Evolutionary conservation across 30 jellyfish, hydroid and myxozoan genomes (phyloP).

Genomic region (Nemopilema nomurai): DNA sequence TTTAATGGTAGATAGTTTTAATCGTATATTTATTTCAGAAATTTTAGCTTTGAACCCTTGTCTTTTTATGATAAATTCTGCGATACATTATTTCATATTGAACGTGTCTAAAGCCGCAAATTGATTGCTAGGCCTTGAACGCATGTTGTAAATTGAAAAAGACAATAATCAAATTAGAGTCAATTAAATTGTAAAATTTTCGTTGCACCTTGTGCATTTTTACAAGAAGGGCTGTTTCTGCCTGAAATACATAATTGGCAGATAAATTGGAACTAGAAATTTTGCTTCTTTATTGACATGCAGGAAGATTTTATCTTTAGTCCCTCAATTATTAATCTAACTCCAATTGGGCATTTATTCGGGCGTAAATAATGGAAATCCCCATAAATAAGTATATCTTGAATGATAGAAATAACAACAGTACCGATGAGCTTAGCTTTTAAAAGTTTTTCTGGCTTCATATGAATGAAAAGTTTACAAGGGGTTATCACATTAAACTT

Average conservation of each 20-base stretch:
- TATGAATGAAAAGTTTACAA: no score
- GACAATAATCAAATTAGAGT: not conserved
- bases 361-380: not conserved
- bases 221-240: not conserved
- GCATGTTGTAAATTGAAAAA: not conserved
- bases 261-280: no score
- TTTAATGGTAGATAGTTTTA: no score
- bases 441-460: no score
- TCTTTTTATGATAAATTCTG: not conserved
- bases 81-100: not conserved
- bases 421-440: not conserved
- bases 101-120: not conserved
- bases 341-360: not conserved
- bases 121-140: not conserved
- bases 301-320: not conserved
- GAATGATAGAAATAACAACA: not conserved
- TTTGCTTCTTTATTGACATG: no score
- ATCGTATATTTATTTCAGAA: not conserved
- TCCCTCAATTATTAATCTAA: not conserved
- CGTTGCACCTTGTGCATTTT: not conserved
- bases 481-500: no score
- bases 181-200: not conserved
- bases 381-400: not conserved
- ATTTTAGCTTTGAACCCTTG: not conserved
- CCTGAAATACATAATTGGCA: no score